These are phyloP conservation scores for Caenorhabditis doughertyi DNA, from an alignment of 2,888 invertebrate genomes.

Conservation along the genomic window DNA sequence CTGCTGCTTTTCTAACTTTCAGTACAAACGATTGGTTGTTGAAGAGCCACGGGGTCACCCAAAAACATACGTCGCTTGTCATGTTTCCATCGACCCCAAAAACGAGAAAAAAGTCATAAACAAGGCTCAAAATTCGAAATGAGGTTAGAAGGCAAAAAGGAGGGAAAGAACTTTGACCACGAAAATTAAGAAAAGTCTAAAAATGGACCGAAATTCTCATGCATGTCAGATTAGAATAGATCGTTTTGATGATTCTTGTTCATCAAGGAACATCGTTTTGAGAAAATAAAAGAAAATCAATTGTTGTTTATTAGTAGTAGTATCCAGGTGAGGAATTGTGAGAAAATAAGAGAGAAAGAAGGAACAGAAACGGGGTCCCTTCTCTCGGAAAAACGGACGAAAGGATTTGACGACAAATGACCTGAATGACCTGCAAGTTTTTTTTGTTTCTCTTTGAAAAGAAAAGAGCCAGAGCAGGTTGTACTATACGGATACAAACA, in stretches of 20 bases:
- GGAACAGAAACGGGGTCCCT: conserved; percentile 27
- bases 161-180: conserved; percentile 33
- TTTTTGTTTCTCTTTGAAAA: conserved; percentile 30
- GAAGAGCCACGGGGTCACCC: neutral
- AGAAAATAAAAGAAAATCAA: conserved; percentile 18
- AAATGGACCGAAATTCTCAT: conserved; percentile 23
- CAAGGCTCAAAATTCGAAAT: conserved; percentile 44
- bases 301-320: conserved; percentile 59
- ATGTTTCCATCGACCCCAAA: conserved; percentile 30
- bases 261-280: neutral
- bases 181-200: neutral
- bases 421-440: conserved; percentile 44
- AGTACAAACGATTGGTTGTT: neutral
- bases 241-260: neutral
- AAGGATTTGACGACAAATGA: conserved; percentile 30
- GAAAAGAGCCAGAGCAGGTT: neutral
- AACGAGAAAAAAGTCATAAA: conserved; percentile 42
- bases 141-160: conserved; percentile 13
- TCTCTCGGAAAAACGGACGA: conserved; percentile 12
- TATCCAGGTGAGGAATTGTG: conserved; percentile 33
- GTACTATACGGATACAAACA: conserved; percentile 41
- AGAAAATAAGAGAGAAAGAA: conserved; percentile 3
- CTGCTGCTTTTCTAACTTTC: neutral
- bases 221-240: conserved; percentile 25
- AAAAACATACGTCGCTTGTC: conserved; percentile 9